Evolutionary conservation across 2,888 invertebrate species (phyloP).

Genomic region (Sarcophaga caerulescens): DNA sequence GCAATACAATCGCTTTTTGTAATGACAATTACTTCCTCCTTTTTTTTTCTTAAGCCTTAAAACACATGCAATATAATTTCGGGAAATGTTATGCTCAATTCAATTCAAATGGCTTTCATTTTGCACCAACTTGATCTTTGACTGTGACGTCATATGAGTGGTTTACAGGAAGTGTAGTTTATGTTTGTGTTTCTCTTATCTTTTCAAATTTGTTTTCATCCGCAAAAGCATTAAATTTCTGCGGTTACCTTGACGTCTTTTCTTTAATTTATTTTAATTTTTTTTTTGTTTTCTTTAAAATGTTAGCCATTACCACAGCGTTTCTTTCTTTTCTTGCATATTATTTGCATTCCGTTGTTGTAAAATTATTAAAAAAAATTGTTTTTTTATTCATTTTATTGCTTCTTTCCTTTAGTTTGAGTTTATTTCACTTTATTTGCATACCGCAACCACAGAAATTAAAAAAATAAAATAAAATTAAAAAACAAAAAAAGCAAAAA

Average conservation of each 20-base stretch:
- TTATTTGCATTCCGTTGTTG: constrained; percentile 28
- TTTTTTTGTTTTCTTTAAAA: neutral
- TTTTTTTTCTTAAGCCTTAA: too few species aligned
- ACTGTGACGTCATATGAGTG: neutral
- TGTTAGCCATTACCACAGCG: neutral
- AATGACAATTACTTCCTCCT: too few species aligned
- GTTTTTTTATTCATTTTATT: neutral
- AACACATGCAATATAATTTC: too few species aligned
- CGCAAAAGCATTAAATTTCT: constrained; percentile 9
- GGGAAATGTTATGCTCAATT: too few species aligned
- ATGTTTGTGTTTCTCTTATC: neutral
- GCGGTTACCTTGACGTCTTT: neutral
- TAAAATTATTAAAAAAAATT: constrained; percentile 31
- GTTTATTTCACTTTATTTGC: constrained; percentile 38
- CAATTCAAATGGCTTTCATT: neutral
- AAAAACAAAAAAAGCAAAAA: too few species aligned
- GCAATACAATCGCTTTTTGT: too few species aligned
- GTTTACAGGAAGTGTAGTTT: constrained; percentile 3
- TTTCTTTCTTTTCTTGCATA: constrained; percentile 23
- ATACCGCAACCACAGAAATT: constrained; percentile 1
- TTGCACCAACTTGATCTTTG: neutral
- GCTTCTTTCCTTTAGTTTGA: neutral
- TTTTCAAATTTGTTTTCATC: neutral
- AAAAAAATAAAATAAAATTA: too few species aligned
- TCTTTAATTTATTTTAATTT: neutral